phyloP scores from a whole-genome alignment of 2,113 vertebrate species.

The Gracilinanus agilis region DNA sequence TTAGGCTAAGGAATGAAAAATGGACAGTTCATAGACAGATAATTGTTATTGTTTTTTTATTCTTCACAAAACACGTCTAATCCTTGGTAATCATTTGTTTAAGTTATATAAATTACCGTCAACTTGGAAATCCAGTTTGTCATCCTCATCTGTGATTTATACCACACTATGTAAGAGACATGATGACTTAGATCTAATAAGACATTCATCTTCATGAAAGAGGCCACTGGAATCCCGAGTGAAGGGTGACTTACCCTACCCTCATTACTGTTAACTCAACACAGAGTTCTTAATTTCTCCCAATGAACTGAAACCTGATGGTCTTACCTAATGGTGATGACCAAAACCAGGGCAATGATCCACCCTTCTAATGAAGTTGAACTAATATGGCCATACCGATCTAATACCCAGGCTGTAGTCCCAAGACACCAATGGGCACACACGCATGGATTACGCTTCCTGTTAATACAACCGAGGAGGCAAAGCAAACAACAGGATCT shows the following conservation, averaged over 20 bases:
- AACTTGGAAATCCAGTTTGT: slow-evolving; percentile 76
- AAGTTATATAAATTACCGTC: slow-evolving; percentile 81
- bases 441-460: neutral
- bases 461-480: neutral
- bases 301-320: slow-evolving; percentile 50
- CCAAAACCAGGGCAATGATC: slow-evolving; percentile 52
- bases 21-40: slow-evolving; percentile 74
- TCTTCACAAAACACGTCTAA: slow-evolving; percentile 79
- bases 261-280: slow-evolving; percentile 72
- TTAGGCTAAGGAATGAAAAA: slow-evolving; percentile 72
- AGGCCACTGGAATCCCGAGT: slow-evolving; percentile 63
- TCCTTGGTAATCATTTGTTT: slow-evolving; percentile 78
- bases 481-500: neutral
- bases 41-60: slow-evolving; percentile 81
- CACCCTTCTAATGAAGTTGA: neutral
- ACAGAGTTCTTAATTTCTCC: slow-evolving; percentile 52
- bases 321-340: slow-evolving; percentile 53
- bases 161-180: slow-evolving; percentile 75
- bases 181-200: slow-evolving; percentile 77
- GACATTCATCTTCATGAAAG: slow-evolving; percentile 79
- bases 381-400: slow-evolving; percentile 5
- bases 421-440: slow-evolving; percentile 2
- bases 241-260: slow-evolving; percentile 74
- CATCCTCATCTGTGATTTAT: slow-evolving; percentile 79
- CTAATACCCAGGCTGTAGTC: slow-evolving; percentile 6